Evolutionary conservation across 1,140 invertebrate species (phyloP).

Genomic region (fruit fly (Drosophila melanogaster)): DNA sequence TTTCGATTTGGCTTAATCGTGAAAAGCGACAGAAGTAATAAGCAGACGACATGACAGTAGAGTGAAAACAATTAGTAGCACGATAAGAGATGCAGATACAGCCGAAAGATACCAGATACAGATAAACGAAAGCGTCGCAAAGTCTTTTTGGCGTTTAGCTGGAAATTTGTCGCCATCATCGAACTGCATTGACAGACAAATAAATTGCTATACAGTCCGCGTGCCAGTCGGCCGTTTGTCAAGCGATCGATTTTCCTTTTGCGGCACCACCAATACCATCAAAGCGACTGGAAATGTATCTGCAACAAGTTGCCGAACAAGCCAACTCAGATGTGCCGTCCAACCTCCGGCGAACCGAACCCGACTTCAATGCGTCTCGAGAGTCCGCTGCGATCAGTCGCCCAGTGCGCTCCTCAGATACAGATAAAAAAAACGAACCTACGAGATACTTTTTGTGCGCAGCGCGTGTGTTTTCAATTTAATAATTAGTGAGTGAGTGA

Average conservation of each 20-base stretch:
- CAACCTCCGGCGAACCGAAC: slow-evolving; percentile 69
- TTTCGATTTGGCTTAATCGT: slow-evolving; percentile 60
- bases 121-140: slow-evolving; percentile 63
- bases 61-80: slow-evolving; percentile 78
- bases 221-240: slow-evolving; percentile 77
- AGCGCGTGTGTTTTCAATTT: slow-evolving; percentile 30
- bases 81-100: slow-evolving; percentile 74
- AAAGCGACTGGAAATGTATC: slow-evolving; percentile 59
- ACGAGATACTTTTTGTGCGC: slow-evolving; percentile 54
- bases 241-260: slow-evolving; percentile 77
- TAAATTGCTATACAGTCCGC: slow-evolving; percentile 69
- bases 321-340: slow-evolving; percentile 9
- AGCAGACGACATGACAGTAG: slow-evolving; percentile 69
- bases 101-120: slow-evolving; percentile 54
- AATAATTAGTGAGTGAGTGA: slow-evolving; percentile 4
- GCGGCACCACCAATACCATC: slow-evolving; percentile 38
- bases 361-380: slow-evolving; percentile 75
- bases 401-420: slow-evolving; percentile 52
- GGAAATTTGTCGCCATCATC: slow-evolving; percentile 76
- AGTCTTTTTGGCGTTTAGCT: slow-evolving; percentile 71
- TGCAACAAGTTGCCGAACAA: slow-evolving; percentile 77
- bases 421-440: slow-evolving; percentile 22
- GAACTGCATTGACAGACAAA: slow-evolving; percentile 75
- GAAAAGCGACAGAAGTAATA: slow-evolving; percentile 71
- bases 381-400: slow-evolving; percentile 76